Base-by-base conservation (phyloP, 1,140 invertebrate species). In the Leptinotarsa texana region DNA sequence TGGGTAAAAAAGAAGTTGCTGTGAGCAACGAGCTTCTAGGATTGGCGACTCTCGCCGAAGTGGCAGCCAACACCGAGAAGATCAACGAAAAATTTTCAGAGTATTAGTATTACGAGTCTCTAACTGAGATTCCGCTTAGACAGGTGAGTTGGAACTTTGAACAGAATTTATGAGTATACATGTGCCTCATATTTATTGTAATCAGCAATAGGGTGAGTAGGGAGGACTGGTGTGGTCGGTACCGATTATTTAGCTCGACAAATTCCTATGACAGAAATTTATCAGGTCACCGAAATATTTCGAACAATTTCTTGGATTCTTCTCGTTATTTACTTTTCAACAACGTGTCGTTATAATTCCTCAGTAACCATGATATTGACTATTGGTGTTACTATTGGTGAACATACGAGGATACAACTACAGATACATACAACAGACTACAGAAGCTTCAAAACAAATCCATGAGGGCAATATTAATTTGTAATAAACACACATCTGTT, bases 41-140 rank as follows among this genome's bases (percentile, higher is more conserved):
- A 13, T 82, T 90, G 76, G 86, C 88, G 5, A 89, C 89, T 1
- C 81, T 90, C 63, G 89, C 89, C 63, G 88, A 89, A 79, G 87
- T 89, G 8, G 89, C 89, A 24, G 81, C 83, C 57, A 84, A 82
- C 73, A 83, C 80, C 47, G 78, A 84, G 71, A 84, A 84, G 77
- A 83, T 84, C 24, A 77, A 79, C 49, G 75, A 79, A 75, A 66
- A 75, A 73, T 47, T 72, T 47, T 73, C 69, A 48, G 62, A 67
- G 57, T 77, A 77, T 73, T 62, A 62, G 27, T 71, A 65, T 72
- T 69, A 42, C 47, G 8, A 15, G 17, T 74, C 51, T 57, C 51
- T 57, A 15, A 57, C 3, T 13, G 33, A 57, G 51, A 57, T 15
- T 61, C 13, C 24, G 57, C 27, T 13, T 21, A 74, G 22, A 61